Percentiles rank a stretch among this genome's conserved stretches.
These are phyloP conservation scores for Papilio helenus DNA, from an alignment of 1,140 invertebrate genomes.

Conservation along the genomic window DNA sequence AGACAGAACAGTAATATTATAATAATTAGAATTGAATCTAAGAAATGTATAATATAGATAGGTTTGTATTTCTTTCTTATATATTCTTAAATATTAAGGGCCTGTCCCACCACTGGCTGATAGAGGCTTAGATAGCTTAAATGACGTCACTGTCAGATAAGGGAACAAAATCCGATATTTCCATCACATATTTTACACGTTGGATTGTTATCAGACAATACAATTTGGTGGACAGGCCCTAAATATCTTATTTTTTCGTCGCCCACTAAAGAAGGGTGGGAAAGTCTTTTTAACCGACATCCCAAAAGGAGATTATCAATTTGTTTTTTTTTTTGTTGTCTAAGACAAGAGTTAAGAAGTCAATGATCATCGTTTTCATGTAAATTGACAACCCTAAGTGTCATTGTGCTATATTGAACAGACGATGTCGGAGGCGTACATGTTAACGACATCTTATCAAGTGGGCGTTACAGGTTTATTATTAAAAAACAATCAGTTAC, in stretches of 20 bases:
- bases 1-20: constrained; percentile 22
- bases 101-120: too few relatives aligned
- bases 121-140: too few relatives aligned
- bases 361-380: background rate
- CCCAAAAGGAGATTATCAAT: too few relatives aligned
- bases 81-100: background rate
- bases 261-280: too few relatives aligned
- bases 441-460: background rate
- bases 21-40: constrained; percentile 11
- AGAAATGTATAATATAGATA: constrained; percentile 34
- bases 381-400: background rate
- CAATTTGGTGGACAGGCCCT: too few relatives aligned
- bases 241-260: background rate
- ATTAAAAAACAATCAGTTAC: background rate
- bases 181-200: too few relatives aligned
- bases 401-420: background rate
- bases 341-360: too few relatives aligned
- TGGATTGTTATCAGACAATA: too few relatives aligned
- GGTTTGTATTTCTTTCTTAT: constrained; percentile 13
- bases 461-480: background rate
- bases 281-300: too few relatives aligned
- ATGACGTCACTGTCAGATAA: too few relatives aligned
- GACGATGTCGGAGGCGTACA: background rate
- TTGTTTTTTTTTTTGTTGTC: too few relatives aligned
- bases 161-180: too few relatives aligned